These are phyloP conservation scores for Solen grandis DNA, from an alignment of 1,140 invertebrate genomes.

Conservation along the genomic window DNA sequence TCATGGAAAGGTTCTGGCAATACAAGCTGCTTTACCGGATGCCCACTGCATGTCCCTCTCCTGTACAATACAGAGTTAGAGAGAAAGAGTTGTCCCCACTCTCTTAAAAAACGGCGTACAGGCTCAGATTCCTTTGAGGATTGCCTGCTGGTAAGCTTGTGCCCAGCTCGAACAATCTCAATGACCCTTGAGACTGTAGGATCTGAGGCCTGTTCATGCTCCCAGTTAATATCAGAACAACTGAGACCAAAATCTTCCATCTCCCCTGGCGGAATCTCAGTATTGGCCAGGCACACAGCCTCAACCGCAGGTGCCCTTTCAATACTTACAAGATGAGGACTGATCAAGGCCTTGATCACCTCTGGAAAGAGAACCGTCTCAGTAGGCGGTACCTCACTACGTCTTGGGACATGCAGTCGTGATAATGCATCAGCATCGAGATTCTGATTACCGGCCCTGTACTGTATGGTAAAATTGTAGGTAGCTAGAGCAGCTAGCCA, in stretches of 20 bases:
- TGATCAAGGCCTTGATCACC: background rate
- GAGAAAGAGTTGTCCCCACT: conserved; percentile 23
- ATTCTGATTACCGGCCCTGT: conserved; percentile 26
- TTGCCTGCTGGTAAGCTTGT: background rate
- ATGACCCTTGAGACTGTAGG: background rate
- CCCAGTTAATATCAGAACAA: background rate
- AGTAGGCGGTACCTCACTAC: background rate
- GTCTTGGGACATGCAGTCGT: background rate
- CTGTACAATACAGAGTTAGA: conserved; percentile 21
- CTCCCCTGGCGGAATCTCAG: background rate
- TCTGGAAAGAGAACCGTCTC: too few species aligned
- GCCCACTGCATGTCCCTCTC: background rate
- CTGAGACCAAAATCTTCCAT: background rate
- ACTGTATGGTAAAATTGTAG: conserved; percentile 25
- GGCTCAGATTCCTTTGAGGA: background rate
- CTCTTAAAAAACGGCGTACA: conserved; percentile 16
- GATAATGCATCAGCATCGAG: conserved; percentile 26
- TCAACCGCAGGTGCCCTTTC: background rate
- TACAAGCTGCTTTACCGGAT: background rate
- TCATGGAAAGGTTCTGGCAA: background rate
- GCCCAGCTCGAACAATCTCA: background rate
- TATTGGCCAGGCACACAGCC: background rate
- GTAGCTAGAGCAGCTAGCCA: conserved; percentile 31
- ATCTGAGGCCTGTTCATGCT: background rate
- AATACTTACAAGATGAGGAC: background rate